These are phyloP conservation scores for Magallana angulata DNA, from an alignment of 1,140 invertebrate genomes.

Conservation along the genomic window DNA sequence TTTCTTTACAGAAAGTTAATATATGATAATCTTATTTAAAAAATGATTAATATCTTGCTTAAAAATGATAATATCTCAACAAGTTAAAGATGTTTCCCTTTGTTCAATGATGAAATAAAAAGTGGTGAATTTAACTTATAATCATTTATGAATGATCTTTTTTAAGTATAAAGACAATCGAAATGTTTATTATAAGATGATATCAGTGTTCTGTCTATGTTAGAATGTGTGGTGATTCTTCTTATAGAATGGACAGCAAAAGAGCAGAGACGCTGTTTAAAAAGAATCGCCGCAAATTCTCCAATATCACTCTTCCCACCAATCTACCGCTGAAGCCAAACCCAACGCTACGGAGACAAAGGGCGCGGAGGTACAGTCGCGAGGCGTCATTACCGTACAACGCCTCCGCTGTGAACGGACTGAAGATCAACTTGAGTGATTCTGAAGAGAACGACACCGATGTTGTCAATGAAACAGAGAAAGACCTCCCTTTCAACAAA, in stretches of 20 bases:
- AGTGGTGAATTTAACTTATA: too few relatives aligned
- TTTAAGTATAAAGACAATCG: too few relatives aligned
- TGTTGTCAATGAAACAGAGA: not conserved
- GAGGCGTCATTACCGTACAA: slow-evolving; percentile 22
- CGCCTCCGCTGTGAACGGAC: not conserved
- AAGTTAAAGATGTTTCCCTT: too few relatives aligned
- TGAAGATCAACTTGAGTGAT: not conserved
- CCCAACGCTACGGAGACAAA: not conserved
- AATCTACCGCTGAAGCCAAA: not conserved
- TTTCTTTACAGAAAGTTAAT: too few relatives aligned
- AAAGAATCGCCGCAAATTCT: not conserved
- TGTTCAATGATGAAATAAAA: too few relatives aligned
- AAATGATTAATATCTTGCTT: too few relatives aligned
- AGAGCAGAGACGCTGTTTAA: slow-evolving; percentile 37
- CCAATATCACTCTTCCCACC: not conserved
- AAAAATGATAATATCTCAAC: too few relatives aligned
- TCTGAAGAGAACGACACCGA: not conserved
- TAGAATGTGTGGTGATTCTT: not conserved
- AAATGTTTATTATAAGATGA: too few relatives aligned
- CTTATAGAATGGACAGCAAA: slow-evolving; percentile 40
- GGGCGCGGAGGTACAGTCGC: slow-evolving; percentile 16
- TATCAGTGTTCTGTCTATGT: too few relatives aligned
- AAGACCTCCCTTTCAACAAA: slow-evolving; percentile 47
- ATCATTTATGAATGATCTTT: too few relatives aligned
- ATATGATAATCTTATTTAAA: too few relatives aligned